Evolutionary conservation across 2,888 invertebrate species (phyloP).

Genomic region (Macropis europaea): DNA sequence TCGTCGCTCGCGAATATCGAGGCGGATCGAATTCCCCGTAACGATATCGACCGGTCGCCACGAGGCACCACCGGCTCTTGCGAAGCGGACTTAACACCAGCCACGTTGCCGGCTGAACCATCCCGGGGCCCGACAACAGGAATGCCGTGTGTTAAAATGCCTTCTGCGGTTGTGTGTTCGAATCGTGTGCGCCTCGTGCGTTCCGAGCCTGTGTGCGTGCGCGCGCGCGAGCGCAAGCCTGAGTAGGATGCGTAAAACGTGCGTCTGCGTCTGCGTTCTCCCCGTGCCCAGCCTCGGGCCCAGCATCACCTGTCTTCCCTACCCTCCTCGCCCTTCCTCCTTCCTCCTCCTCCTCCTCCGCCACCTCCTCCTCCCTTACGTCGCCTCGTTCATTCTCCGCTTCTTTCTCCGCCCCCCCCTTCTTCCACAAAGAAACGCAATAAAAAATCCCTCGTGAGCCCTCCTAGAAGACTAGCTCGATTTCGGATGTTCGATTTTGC

Average conservation of each 20-base stretch:
- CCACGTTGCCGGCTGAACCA: slow-evolving; percentile 77
- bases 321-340: slow-evolving; percentile 54
- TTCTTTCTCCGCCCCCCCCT: neutral
- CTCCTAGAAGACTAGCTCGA: slow-evolving; percentile 19
- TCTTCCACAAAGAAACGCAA: slow-evolving; percentile 23
- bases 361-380: slow-evolving; percentile 33
- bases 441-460: slow-evolving; percentile 22
- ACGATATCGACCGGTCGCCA: slow-evolving; percentile 56
- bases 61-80: slow-evolving; percentile 61
- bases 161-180: slow-evolving; percentile 62
- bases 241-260: slow-evolving; percentile 69
- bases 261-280: slow-evolving; percentile 58
- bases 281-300: slow-evolving; percentile 68
- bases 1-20: slow-evolving; percentile 58
- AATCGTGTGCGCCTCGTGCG: slow-evolving; percentile 44
- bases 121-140: slow-evolving; percentile 76
- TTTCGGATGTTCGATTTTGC: slow-evolving; percentile 31
- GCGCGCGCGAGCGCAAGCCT: slow-evolving; percentile 53
- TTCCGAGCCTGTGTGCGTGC: slow-evolving; percentile 13
- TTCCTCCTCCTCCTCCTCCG: slow-evolving; percentile 34
- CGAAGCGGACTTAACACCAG: slow-evolving; percentile 69
- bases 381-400: slow-evolving; percentile 12
- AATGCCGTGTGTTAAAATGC: slow-evolving; percentile 79
- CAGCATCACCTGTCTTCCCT: slow-evolving; percentile 78
- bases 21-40: slow-evolving; percentile 59